Conservation (phyloP, 92 coral and sea anemone genomes). For the Micromussa lordhowensis region DNA sequence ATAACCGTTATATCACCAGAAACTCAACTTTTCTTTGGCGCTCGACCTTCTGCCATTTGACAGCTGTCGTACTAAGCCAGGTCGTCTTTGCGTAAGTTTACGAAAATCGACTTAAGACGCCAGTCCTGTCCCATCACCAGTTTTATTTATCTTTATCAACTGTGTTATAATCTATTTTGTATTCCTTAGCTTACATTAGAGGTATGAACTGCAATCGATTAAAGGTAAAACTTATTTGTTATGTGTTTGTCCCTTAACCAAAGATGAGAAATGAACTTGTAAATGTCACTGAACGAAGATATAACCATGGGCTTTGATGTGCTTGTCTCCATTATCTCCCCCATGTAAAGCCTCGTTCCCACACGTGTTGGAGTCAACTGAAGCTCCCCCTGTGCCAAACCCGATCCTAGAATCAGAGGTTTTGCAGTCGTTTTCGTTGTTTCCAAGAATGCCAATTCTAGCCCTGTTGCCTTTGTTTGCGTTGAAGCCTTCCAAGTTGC, state of each 20-base stretch:
- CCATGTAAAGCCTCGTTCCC: neutral
- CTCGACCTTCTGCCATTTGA: neutral
- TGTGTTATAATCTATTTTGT: too few species aligned
- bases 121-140: too few species aligned
- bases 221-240: too few species aligned
- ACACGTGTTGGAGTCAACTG: neutral
- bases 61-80: too few species aligned
- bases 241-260: neutral
- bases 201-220: too few species aligned
- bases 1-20: neutral
- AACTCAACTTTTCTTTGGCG: neutral
- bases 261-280: neutral
- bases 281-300: neutral
- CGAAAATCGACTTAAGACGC: too few species aligned
- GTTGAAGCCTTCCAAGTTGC: slow-evolving; percentile 43
- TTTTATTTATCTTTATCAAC: too few species aligned
- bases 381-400: neutral
- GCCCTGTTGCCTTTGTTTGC: neutral
- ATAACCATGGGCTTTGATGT: neutral
- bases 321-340: neutral
- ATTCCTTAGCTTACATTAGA: too few species aligned
- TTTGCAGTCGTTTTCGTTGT: neutral
- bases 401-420: neutral
- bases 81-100: too few species aligned
- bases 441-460: neutral